Conservation (phyloP, 2,888 invertebrate species). For the Notocelia uddmanniana region DNA sequence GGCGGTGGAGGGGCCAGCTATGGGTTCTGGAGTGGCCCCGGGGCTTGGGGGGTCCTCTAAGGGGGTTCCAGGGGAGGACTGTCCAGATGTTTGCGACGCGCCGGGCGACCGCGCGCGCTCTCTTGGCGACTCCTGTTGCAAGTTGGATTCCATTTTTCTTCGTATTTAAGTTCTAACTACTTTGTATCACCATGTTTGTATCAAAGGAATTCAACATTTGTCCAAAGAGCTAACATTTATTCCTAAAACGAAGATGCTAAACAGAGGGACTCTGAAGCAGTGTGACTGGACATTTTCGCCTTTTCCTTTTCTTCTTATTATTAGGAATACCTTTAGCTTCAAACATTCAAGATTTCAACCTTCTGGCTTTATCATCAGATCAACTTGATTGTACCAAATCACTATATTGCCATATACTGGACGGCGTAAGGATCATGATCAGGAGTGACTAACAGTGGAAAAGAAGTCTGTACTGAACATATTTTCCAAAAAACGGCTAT, state of each 20-base stretch:
- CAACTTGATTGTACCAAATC: too few relatives aligned
- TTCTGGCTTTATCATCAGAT: too few relatives aligned
- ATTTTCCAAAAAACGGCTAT: too few relatives aligned
- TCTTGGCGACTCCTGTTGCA: conserved; percentile 61
- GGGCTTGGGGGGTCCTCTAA: conserved; percentile 56
- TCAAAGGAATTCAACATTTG: conserved; percentile 83
- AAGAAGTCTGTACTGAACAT: too few relatives aligned
- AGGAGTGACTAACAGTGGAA: too few relatives aligned
- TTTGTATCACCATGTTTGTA: conserved; percentile 55
- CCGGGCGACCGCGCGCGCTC: conserved; percentile 69
- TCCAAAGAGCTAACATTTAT: conserved; percentile 37
- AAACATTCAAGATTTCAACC: too few relatives aligned
- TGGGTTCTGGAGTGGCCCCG: conserved; percentile 65
- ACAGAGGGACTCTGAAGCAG: conserved; percentile 15
- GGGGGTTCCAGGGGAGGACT: conserved; percentile 60
- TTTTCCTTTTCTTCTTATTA: neutral
- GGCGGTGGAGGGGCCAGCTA: conserved; percentile 71
- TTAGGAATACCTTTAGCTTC: neutral
- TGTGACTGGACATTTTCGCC: neutral
- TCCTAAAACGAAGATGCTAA: conserved; percentile 9
- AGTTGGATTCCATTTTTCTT: conserved; percentile 27
- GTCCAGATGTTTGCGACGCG: conserved; percentile 60
- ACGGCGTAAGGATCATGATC: too few relatives aligned
- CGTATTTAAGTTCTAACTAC: conserved; percentile 44
- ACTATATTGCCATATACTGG: too few relatives aligned